Conservation (phyloP, 2,888 invertebrate genomes). For the Limenitis arthemis region DNA sequence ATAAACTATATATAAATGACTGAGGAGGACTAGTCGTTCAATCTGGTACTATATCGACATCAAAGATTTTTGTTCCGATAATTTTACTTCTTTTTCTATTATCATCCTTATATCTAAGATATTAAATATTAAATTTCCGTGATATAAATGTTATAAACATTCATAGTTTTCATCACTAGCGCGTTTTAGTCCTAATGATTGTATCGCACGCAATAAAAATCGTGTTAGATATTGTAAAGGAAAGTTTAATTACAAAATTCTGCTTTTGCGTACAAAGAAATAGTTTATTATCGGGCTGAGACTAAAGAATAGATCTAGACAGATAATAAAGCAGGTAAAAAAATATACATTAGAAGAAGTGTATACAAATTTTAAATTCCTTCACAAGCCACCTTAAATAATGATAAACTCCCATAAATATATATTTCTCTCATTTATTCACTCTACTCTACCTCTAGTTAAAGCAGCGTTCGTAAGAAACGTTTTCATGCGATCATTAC, state of each 20-base stretch:
- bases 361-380: too few relatives aligned
- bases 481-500: too few relatives aligned
- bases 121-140: conserved; percentile 4
- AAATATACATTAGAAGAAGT: background rate
- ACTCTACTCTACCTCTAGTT: too few relatives aligned
- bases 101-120: background rate
- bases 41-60: conserved; percentile 20
- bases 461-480: too few relatives aligned
- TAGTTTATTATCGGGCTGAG: conserved; percentile 7
- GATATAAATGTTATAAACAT: conserved; percentile 14
- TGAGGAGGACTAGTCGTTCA: too few relatives aligned
- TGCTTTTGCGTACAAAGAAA: conserved; percentile 2
- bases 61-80: conserved; percentile 13
- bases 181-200: conserved; percentile 21
- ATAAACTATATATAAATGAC: too few relatives aligned
- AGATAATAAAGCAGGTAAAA: conserved; percentile 6
- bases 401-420: too few relatives aligned
- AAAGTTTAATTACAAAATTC: conserved; percentile 21
- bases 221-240: conserved; percentile 20
- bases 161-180: conserved; percentile 21
- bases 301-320: too few relatives aligned
- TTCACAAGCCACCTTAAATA: too few relatives aligned
- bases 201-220: conserved; percentile 25
- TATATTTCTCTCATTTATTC: too few relatives aligned
- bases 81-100: background rate